These are phyloP conservation scores for Leistus spinibarbis DNA, from an alignment of 2,888 invertebrate species.

Conservation along the genomic window DNA sequence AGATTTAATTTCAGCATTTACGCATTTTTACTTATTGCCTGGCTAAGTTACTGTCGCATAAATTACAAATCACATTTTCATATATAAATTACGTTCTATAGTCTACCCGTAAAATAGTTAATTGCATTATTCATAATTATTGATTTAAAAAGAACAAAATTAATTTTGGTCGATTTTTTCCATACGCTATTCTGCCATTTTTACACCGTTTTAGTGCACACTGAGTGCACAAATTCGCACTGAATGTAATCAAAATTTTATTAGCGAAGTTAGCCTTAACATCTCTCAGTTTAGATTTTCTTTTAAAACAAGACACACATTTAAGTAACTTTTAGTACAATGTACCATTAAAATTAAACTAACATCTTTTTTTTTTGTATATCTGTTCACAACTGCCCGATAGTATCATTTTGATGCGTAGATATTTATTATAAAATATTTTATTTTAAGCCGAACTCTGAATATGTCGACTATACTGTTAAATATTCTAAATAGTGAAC, in stretches of 20 bases:
- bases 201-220: neutral
- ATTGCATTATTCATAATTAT: neutral
- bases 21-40: slow-evolving; percentile 2
- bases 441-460: too few relatives aligned
- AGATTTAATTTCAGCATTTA: neutral
- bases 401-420: too few relatives aligned
- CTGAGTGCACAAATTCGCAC: too few relatives aligned
- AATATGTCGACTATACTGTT: too few relatives aligned
- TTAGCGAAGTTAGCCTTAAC: neutral
- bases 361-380: neutral
- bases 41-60: neutral
- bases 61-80: slow-evolving; percentile 8
- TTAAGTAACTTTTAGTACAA: neutral
- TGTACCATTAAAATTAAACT: neutral
- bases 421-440: too few relatives aligned
- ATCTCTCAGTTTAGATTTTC: neutral
- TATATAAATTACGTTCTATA: slow-evolving; percentile 7
- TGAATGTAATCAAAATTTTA: neutral
- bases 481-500: too few relatives aligned
- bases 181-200: neutral
- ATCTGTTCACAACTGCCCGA: too few relatives aligned
- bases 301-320: neutral
- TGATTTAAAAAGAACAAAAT: neutral
- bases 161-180: neutral
- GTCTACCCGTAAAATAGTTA: slow-evolving; percentile 8